These are phyloP conservation scores for Camponotus fellah DNA, from an alignment of 2,888 invertebrate genomes.

Conservation along the genomic window DNA sequence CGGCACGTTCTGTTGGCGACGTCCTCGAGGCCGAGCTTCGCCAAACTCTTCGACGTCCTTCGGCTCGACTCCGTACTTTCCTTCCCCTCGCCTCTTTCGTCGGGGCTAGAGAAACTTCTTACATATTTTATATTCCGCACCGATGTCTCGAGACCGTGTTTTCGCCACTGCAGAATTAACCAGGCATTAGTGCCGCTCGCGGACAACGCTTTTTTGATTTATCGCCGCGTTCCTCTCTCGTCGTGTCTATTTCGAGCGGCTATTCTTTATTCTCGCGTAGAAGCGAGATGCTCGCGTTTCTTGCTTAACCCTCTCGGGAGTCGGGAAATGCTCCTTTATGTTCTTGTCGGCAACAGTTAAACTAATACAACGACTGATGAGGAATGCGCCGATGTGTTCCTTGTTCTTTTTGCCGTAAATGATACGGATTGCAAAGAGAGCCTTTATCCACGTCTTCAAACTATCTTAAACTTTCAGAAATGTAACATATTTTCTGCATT, in stretches of 20 bases:
- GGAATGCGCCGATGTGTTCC: conserved; percentile 33
- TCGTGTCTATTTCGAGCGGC: conserved; percentile 50
- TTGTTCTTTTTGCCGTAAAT: background rate
- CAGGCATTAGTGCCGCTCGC: conserved; percentile 64
- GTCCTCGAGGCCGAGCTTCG: conserved; percentile 33
- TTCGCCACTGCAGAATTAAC: conserved; percentile 65
- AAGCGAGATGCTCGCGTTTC: conserved; percentile 33
- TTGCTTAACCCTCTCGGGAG: conserved; percentile 31
- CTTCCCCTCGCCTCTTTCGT: conserved; percentile 32
- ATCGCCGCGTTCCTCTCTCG: conserved; percentile 52
- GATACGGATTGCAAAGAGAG: background rate
- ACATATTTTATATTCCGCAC: conserved; percentile 71
- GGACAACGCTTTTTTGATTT: conserved; percentile 69
- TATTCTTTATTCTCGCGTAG: conserved; percentile 44
- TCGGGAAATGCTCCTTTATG: conserved; percentile 47
- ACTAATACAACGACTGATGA: conserved; percentile 42
- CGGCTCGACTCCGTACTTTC: conserved; percentile 44
- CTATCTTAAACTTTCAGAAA: background rate
- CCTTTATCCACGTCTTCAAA: background rate
- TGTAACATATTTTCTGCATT: background rate
- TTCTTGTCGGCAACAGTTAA: conserved; percentile 48
- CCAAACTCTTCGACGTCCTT: conserved; percentile 44
- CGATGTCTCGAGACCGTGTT: conserved; percentile 57
- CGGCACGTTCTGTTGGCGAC: conserved; percentile 39
- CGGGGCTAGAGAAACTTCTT: conserved; percentile 61